Base-by-base conservation (phyloP, 2,113 vertebrate species). In the Apaloderma vittatum region DNA sequence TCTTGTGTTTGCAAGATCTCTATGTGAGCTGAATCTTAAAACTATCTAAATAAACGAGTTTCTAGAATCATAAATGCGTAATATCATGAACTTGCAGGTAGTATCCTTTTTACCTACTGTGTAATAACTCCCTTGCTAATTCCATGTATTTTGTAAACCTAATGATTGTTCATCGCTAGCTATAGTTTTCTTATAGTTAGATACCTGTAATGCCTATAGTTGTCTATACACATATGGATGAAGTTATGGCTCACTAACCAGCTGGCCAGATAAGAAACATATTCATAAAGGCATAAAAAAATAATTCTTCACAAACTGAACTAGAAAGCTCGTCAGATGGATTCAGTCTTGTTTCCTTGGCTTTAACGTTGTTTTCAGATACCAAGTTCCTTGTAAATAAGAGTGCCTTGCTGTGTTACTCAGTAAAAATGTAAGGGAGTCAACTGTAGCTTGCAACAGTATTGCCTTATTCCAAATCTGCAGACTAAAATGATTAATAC, bases 401-500 rank as follows among this genome's bases (percentile, higher is more conserved):
- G 40, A 62, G 8, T 36, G 19, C 18, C 11, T 70, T 34, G 12
- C 54, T 70, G 37, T 55, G 36, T 73, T 81, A 26, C 32, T 18
- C n/a, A 46, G 81, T 21, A 67, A 61, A 70, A 94, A 66, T 52
- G 4, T 29, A 40, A 55, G 37, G 36, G 21, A 77, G 68, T 89
- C 2, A 2, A 79, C 29, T 83, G 45, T 62, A 72, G 34, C 37
- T 72, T 84, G 58, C 51, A 89, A 23, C 54, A 93, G 23, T 24
- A 37, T 66, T 89, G 82, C 52, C 49, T 78, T 93, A 65, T 77
- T 91, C 49, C 36, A 54, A 20, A 45, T 94, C 78, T 91, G 52
- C 48, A 65, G 81, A 40, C 59, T 55, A 23, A 94, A 91, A 59
- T 65, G 43, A 91, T 97, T 93, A 90, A 88, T 86, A 77, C 48